These are phyloP conservation scores for Aplocera efformata DNA, from an alignment of 2,888 invertebrate genomes.

Conservation along the genomic window DNA sequence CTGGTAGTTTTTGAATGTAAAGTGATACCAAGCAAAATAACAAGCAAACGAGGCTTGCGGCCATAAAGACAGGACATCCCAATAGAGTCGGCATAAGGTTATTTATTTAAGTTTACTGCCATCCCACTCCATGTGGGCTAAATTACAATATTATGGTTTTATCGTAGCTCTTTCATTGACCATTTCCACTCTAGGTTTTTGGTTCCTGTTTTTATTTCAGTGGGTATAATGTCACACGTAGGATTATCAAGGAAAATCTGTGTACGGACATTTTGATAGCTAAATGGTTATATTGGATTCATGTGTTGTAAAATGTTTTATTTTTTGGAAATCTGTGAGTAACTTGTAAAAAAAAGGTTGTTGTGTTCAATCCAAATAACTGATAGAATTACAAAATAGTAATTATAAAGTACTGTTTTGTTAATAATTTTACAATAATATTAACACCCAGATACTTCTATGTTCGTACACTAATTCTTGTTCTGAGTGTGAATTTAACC, in stretches of 20 bases:
- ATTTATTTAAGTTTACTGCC: conserved; percentile 78
- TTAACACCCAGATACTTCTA: too few species aligned
- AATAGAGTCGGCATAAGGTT: conserved; percentile 73
- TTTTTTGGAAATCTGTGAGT: too few species aligned
- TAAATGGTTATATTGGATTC: too few species aligned
- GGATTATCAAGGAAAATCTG: conserved; percentile 6
- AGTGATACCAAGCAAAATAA: conserved; percentile 30
- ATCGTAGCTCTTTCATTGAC: conserved; percentile 58
- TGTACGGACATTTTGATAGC: neutral
- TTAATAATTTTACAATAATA: too few species aligned
- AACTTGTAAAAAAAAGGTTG: too few species aligned
- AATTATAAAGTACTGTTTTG: too few species aligned
- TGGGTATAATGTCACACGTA: conserved; percentile 10
- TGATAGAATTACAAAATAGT: too few species aligned
- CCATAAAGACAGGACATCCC: conserved; percentile 70
- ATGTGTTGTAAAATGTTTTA: too few species aligned
- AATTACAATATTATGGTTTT: conserved; percentile 68
- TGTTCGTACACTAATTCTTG: too few species aligned
- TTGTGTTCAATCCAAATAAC: too few species aligned
- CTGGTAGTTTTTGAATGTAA: conserved; percentile 16
- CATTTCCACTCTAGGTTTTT: conserved; percentile 45
- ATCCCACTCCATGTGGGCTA: conserved; percentile 57
- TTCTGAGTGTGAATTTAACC: too few species aligned
- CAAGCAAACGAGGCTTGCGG: conserved; percentile 35
- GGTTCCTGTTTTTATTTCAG: conserved; percentile 29